These are phyloP conservation scores for Daubentonia madagascariensis DNA, from an alignment of 2,113 vertebrate genomes.

Conservation along the genomic window DNA sequence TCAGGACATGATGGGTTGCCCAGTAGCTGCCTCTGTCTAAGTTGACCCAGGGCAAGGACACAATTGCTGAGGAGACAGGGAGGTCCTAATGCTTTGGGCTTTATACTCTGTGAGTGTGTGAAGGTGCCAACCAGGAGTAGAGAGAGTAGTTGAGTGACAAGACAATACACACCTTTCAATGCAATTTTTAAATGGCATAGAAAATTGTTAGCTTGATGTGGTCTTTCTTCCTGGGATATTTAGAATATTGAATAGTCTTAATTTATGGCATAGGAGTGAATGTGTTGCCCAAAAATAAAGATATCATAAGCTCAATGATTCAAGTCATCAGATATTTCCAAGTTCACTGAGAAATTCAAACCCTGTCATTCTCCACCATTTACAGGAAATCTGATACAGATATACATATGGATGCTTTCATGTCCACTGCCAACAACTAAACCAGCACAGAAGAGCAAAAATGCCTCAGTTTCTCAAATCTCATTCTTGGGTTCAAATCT, in stretches of 20 bases:
- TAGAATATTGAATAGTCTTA: neutral
- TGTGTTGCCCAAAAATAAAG: neutral
- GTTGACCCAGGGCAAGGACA: neutral
- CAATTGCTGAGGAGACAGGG: neutral
- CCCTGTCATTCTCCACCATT: no score
- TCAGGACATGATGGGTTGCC: rapidly evolving
- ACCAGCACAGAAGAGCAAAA: neutral
- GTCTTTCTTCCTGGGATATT: neutral
- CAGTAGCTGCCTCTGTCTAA: neutral
- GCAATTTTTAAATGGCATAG: neutral
- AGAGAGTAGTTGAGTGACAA: neutral
- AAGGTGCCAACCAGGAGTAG: no score
- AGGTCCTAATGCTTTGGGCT: rapidly evolving
- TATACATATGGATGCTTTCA: neutral
- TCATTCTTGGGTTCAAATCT: neutral
- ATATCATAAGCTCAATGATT: neutral
- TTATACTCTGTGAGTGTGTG: no score
- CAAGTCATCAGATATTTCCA: neutral
- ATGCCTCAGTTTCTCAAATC: neutral
- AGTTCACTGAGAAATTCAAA: neutral
- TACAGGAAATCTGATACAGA: neutral
- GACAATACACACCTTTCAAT: neutral
- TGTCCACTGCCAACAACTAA: neutral
- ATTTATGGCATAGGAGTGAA: neutral
- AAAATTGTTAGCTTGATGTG: neutral